Percentiles rank a stretch among this genome's conserved stretches.
phyloP scores from a whole-genome alignment of 1,140 invertebrate genomes.

The Brachionus manjavacas region DNA sequence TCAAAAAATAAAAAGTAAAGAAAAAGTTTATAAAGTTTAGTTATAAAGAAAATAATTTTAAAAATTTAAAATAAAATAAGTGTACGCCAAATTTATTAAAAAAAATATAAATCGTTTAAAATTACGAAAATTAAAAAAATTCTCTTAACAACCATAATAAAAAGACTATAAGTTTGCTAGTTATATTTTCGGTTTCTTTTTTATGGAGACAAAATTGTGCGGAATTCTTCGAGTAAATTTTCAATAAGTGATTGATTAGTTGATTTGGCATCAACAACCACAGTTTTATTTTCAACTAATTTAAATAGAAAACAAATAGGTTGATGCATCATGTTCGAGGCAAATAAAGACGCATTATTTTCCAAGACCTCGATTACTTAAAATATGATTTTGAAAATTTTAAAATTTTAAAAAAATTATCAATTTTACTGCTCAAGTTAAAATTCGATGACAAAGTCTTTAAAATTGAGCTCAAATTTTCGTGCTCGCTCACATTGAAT shows the following conservation, averaged over 20 bases:
- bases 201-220: not conserved
- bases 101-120: not conserved
- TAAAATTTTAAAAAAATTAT: not conserved
- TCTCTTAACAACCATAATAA: not conserved
- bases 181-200: not conserved
- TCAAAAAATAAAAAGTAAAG: too few species aligned
- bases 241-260: conserved; percentile 5
- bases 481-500: not conserved
- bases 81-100: not conserved
- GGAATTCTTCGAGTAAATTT: conserved; percentile 28
- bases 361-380: not conserved
- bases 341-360: conserved; percentile 20
- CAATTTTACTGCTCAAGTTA: not conserved
- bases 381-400: not conserved
- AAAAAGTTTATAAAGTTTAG: too few species aligned
- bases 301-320: conserved; percentile 31
- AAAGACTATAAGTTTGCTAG: not conserved
- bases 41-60: not conserved
- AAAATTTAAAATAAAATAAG: not conserved
- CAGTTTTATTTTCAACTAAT: not conserved
- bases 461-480: not conserved
- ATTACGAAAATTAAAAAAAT: not conserved
- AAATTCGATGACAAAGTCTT: conserved; percentile 8
- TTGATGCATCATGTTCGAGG: conserved; percentile 2
- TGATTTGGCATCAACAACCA: conserved; percentile 17